Percentiles rank a stretch among this genome's conserved stretches.
Conservation (phyloP, 2,888 invertebrate species). For the Rapana venosa region DNA sequence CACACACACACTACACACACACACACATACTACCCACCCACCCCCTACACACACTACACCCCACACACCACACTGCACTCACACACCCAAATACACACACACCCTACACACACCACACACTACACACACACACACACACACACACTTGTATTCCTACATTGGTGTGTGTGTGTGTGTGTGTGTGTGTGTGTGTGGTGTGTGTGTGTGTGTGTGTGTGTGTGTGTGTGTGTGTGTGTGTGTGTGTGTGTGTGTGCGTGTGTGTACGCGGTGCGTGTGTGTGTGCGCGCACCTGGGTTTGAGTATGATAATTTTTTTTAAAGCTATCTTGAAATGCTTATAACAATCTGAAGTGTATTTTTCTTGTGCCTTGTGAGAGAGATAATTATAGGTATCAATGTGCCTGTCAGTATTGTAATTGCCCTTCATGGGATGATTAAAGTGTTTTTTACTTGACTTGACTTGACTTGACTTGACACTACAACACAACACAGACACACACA, state of each 20-base stretch:
- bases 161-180: constrained; percentile 19
- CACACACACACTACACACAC: not conserved
- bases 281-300: not conserved
- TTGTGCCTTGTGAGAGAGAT: too few relatives aligned
- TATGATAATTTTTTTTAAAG: too few relatives aligned
- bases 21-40: not conserved
- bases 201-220: constrained; percentile 20
- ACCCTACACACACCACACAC: not conserved
- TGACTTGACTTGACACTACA: too few relatives aligned
- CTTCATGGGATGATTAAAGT: too few relatives aligned
- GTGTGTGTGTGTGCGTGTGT: constrained; percentile 7
- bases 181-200: constrained; percentile 21
- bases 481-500: not conserved
- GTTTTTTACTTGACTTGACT: too few relatives aligned
- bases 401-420: too few relatives aligned
- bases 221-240: not conserved
- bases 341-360: too few relatives aligned
- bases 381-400: too few relatives aligned
- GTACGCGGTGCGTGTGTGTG: not conserved
- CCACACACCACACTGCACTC: not conserved
- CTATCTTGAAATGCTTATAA: too few relatives aligned
- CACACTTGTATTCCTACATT: too few relatives aligned
- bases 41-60: not conserved
- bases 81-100: not conserved
- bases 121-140: constrained; percentile 1